Evolutionary conservation across 2,888 invertebrate species (phyloP).

Genomic region (Nomada ruficornis): DNA sequence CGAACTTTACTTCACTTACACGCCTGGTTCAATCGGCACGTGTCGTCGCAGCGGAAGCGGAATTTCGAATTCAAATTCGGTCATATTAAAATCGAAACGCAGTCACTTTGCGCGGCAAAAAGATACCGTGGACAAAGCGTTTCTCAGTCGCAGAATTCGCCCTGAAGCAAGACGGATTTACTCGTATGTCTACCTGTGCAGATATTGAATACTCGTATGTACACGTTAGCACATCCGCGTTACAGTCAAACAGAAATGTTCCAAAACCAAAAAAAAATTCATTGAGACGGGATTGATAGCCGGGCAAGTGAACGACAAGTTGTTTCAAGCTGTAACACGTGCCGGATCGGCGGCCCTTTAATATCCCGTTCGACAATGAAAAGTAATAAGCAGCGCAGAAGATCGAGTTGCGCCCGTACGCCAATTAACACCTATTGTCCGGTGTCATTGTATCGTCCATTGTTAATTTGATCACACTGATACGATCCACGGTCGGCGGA

Average conservation of each 20-base stretch:
- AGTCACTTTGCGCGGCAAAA: not conserved
- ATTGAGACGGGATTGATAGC: not conserved
- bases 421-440: conserved; percentile 28
- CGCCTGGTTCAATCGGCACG: not conserved
- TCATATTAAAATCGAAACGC: not conserved
- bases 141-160: not conserved
- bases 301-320: not conserved
- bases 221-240: no score
- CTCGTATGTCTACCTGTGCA: no score
- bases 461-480: conserved; percentile 13
- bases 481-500: not conserved
- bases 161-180: no score
- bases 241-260: no score
- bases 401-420: not conserved
- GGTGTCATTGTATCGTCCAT: not conserved
- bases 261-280: not conserved
- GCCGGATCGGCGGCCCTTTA: not conserved
- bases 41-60: not conserved
- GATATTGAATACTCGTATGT: no score
- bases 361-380: not conserved
- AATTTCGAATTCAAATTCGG: conserved; percentile 11
- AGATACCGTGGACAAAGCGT: not conserved
- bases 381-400: not conserved
- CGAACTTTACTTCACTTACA: not conserved
- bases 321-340: not conserved